Evolutionary conservation across 2,113 vertebrate species (phyloP).

Genomic region (Syngnathus typhle): DNA sequence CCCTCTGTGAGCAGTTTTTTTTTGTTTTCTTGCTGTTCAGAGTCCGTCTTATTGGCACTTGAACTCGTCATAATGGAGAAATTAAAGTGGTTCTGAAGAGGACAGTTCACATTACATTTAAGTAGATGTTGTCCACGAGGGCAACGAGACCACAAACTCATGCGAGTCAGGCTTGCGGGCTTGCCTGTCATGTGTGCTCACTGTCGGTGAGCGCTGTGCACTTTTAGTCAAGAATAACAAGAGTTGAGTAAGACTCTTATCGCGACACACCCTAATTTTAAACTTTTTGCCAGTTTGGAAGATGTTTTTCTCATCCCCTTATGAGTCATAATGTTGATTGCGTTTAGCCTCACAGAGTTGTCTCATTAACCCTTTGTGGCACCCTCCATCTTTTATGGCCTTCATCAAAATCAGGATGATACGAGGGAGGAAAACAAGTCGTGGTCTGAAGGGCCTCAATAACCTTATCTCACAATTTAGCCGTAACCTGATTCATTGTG

Average conservation of each 20-base stretch:
- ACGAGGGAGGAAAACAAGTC: slow-evolving; percentile 67
- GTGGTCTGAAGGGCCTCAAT: slow-evolving; percentile 72
- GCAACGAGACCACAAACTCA: slow-evolving; percentile 48
- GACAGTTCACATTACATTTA: slow-evolving; percentile 19
- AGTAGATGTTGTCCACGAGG: slow-evolving; percentile 19
- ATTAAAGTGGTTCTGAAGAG: slow-evolving; percentile 9
- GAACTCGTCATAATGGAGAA: slow-evolving; percentile 27
- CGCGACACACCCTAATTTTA: slow-evolving; percentile 66
- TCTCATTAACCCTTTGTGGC: slow-evolving; percentile 69
- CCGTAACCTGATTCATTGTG: slow-evolving; percentile 93
- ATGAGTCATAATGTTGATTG: slow-evolving; percentile 67
- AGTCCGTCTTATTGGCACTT: slow-evolving; percentile 3
- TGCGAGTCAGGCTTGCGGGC: slow-evolving; percentile 24
- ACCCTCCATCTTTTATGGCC: slow-evolving; percentile 62
- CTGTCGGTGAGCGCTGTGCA: slow-evolving; percentile 44
- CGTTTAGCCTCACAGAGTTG: slow-evolving; percentile 62
- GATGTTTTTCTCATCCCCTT: slow-evolving; percentile 50
- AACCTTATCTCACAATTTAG: slow-evolving; percentile 82
- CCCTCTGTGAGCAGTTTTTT: slow-evolving; percentile 20
- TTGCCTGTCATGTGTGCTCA: slow-evolving; percentile 41
- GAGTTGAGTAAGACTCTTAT: slow-evolving; percentile 55
- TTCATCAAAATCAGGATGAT: slow-evolving; percentile 62
- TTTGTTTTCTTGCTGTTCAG: neutral
- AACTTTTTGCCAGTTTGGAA: slow-evolving; percentile 62
- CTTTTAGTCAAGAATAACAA: slow-evolving; percentile 45